Evolutionary conservation across 2,113 vertebrate species (phyloP), one percentile per base, ranked within the genome.

Genomic region (Aspidoscelis tigris): DNA sequence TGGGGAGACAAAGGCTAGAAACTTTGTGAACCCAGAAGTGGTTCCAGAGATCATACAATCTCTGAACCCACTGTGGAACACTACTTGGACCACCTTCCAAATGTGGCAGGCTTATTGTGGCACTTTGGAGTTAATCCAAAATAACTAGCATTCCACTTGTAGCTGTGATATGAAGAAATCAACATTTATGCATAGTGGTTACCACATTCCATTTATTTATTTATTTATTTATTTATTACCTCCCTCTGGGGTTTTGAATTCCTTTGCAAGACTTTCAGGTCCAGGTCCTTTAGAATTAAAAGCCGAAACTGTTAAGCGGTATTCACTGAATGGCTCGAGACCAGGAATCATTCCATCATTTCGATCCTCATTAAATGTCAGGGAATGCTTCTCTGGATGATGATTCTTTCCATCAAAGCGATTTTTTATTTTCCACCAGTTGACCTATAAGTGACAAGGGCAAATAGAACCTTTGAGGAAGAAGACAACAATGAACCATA

Each of bases 181-280:
- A 61, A 7, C 6, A 65, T 18, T 78, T 73, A 65, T 16, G 44
- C 65, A 80, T 39, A 44, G 12, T 66, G 14, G 20, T 20, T 10
- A 55, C 41, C 76, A 0, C 16, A 1, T 10, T 26, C 3, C 44
- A 78, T 66, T 70, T 65, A 11, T 68, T 80, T 64, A 1, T 1
- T 71, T 1, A 89, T 78, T 66, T 75, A 84, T 87, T 86, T 87
- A 81, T 84, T 71, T 81, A 97, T 95, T 91, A 99, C 99, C 98
- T 98, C 98, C 98, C 95, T 99, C 98, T 26, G 97, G 98, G 79
- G 98, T 99, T 90, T 97, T 96, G 93, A 99, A 99, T 85, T 91
- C 89, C 83, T 97, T 83, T 0, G 97, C 89, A 76, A 96, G 95
- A 90, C 98, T 99, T 92, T 97, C 98, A 0, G 99, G 99, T 22